Evolutionary conservation across 1,140 invertebrate species (phyloP).

Genomic region (Drosophila equinoxialis): DNA sequence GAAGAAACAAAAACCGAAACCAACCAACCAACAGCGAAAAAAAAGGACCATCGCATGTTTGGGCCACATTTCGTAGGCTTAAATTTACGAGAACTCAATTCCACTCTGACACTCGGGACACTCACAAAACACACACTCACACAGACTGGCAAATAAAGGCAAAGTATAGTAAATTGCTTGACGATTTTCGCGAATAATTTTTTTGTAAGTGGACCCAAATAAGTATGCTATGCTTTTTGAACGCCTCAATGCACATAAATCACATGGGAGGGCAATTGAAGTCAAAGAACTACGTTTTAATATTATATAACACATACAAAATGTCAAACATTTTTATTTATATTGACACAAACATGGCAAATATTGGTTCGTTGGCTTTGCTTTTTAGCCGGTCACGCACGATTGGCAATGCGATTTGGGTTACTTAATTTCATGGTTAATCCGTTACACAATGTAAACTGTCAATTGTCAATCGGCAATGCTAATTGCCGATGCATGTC

Average conservation of each 20-base stretch:
- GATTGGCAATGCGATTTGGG: slow-evolving; percentile 44
- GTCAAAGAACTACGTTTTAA: background rate
- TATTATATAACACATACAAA: slow-evolving; percentile 22
- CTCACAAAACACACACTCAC: background rate
- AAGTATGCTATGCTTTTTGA: slow-evolving; percentile 15
- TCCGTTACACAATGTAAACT: slow-evolving; percentile 68
- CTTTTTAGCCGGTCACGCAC: slow-evolving; percentile 53
- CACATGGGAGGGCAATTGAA: slow-evolving; percentile 32
- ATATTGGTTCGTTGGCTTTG: background rate
- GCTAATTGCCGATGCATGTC: slow-evolving; percentile 67
- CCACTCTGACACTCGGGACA: slow-evolving; percentile 13
- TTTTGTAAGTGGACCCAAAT: slow-evolving; percentile 27
- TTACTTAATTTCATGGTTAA: slow-evolving; percentile 67
- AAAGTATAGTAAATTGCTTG: slow-evolving; percentile 41
- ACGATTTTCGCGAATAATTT: slow-evolving; percentile 49
- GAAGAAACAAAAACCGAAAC: background rate
- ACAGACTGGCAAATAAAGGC: background rate
- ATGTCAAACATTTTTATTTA: slow-evolving; percentile 44
- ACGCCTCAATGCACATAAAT: slow-evolving; percentile 54
- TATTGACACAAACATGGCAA: slow-evolving; percentile 45
- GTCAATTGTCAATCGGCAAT: slow-evolving; percentile 46
- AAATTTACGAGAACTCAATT: slow-evolving; percentile 17
- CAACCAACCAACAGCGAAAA: background rate
- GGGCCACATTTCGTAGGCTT: slow-evolving; percentile 46
- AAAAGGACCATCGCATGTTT: slow-evolving; percentile 39